Conservation (phyloP, 1,140 invertebrate genomes). For the Drosophila insularis region DNA sequence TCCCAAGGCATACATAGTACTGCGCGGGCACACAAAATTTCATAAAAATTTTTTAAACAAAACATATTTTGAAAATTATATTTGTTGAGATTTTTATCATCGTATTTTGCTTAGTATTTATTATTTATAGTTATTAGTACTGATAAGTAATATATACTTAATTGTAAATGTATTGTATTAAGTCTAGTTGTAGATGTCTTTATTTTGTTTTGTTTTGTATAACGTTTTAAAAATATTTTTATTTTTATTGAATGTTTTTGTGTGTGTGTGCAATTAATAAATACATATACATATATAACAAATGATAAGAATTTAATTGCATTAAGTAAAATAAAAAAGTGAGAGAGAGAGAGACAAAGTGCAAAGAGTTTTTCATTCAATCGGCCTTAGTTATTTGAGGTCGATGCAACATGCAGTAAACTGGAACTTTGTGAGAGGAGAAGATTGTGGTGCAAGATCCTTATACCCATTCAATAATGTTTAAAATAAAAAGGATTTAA, state of each 20-base stretch:
- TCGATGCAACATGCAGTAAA: neutral
- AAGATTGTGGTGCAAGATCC: neutral
- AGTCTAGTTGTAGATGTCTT: slow-evolving; percentile 24
- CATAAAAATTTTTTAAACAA: slow-evolving; percentile 61
- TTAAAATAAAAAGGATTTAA: neutral
- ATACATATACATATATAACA: neutral
- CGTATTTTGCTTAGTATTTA: slow-evolving; percentile 41
- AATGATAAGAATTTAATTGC: slow-evolving; percentile 28
- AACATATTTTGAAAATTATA: slow-evolving; percentile 59
- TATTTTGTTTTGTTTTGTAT: slow-evolving; percentile 24
- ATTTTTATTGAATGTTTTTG: neutral
- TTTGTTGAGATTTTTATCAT: slow-evolving; percentile 44
- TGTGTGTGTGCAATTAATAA: slow-evolving; percentile 30
- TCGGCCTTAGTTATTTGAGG: slow-evolving; percentile 16
- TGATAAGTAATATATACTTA: slow-evolving; percentile 26
- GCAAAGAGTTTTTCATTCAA: slow-evolving; percentile 20
- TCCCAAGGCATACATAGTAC: slow-evolving; percentile 93
- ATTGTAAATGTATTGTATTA: slow-evolving; percentile 43
- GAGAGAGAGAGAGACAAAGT: slow-evolving; percentile 34
- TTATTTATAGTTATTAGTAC: slow-evolving; percentile 9
- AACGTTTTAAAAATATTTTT: neutral
- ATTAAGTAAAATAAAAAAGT: slow-evolving; percentile 1
- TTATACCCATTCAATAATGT: neutral
- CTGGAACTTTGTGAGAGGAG: neutral
- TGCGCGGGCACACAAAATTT: slow-evolving; percentile 83